phyloP scores from a whole-genome alignment of 2,797 vertebrate genomes.

The Pteropus rufus region DNA sequence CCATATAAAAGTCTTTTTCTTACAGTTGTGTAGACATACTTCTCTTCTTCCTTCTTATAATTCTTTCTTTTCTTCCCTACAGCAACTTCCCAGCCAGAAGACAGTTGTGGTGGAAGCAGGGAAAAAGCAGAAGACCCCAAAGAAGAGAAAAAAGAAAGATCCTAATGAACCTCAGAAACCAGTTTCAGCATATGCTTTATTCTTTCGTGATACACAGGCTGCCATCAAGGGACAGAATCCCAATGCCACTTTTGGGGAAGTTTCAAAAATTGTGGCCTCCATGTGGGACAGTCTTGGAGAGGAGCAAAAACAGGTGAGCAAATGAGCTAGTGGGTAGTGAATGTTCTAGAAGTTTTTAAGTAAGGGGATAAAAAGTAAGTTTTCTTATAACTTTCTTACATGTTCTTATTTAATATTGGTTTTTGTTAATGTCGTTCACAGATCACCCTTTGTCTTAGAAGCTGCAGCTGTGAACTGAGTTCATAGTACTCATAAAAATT shows the following conservation, averaged over 20 bases:
- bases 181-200: slow-evolving; percentile 92
- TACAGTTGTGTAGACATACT: slow-evolving; percentile 29
- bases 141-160: slow-evolving; percentile 90
- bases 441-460: slow-evolving; percentile 1
- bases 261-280: slow-evolving; percentile 95
- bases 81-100: slow-evolving; percentile 75
- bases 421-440: slow-evolving; percentile 4
- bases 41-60: slow-evolving; percentile 48
- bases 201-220: slow-evolving; percentile 94
- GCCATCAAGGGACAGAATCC: slow-evolving; percentile 96
- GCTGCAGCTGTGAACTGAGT: not conserved
- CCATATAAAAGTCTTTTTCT: slow-evolving; percentile 29
- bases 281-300: slow-evolving; percentile 97
- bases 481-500: not conserved
- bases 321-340: not conserved
- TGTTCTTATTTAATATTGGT: not conserved
- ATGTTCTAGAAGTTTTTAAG: not conserved
- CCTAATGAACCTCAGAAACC: slow-evolving; percentile 94
- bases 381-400: not conserved
- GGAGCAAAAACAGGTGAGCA: slow-evolving; percentile 92
- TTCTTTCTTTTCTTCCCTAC: slow-evolving; percentile 20
- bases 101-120: slow-evolving; percentile 75
- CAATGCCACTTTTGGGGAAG: slow-evolving; percentile 93
- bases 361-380: not conserved
- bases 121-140: slow-evolving; percentile 81